A percentile compares a stretch with the other conserved stretches of the same genome.
Evolutionary conservation across 2,888 invertebrate species (phyloP).

Genomic region (Eupithecia exiguata): DNA sequence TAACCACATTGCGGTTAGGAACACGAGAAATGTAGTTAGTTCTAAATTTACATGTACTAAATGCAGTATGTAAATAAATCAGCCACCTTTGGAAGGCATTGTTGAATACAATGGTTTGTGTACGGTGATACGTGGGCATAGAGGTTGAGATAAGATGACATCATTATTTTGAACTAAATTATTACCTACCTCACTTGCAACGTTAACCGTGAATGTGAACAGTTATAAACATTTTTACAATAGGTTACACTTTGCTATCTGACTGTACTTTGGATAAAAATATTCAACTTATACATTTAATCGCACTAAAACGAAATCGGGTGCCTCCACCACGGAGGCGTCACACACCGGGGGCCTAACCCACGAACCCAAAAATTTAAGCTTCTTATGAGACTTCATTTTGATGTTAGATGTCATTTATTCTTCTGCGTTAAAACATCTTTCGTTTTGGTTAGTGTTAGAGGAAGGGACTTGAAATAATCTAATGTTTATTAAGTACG

Average conservation of each 20-base stretch:
- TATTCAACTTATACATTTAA: too few species aligned
- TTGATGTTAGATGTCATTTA: too few species aligned
- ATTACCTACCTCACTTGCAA: background rate
- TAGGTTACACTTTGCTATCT: too few species aligned
- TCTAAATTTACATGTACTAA: background rate
- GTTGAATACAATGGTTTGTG: constrained; percentile 30
- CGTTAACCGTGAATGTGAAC: background rate
- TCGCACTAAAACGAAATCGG: too few species aligned
- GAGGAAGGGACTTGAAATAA: background rate
- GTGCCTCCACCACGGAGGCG: too few species aligned
- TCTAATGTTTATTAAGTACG: background rate
- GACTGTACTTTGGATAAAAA: too few species aligned
- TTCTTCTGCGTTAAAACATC: background rate
- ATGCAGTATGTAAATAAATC: constrained; percentile 9
- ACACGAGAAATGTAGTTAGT: constrained; percentile 18
- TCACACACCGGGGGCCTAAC: too few species aligned
- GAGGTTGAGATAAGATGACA: background rate
- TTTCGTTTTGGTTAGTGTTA: too few species aligned
- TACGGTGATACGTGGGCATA: constrained; percentile 6
- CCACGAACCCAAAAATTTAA: too few species aligned
- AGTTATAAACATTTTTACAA: too few species aligned
- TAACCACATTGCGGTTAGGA: constrained; percentile 14
- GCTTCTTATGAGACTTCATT: background rate
- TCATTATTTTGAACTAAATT: background rate
- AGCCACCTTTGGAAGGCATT: constrained; percentile 19